Evolutionary conservation across 2,113 vertebrate species (phyloP), one percentile per base, ranked within the genome.

Genomic region (Sitta europaea): DNA sequence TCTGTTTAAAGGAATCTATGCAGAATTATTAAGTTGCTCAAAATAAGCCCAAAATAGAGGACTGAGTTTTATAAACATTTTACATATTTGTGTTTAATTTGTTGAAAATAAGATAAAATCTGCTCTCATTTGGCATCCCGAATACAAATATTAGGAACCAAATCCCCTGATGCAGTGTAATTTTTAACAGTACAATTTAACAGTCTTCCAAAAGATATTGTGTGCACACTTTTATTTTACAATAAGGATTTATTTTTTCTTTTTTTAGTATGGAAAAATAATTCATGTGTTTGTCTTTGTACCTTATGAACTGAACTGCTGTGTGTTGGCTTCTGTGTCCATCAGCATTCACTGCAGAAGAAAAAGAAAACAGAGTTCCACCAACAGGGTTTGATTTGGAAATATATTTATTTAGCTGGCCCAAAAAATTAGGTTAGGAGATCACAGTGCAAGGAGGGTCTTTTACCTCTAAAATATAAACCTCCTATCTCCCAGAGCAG

Each of bases 121-220:
- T 97, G 97, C 96, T 97, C 96, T 94, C 92, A 97, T 96, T 98
- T 98, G 98, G 98, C 97, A 98, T 97, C 88, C 92, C 59, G 3
- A 97, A 97, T 97, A 96, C 97, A 98, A 98, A 98, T 98, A 98
- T 98, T 98, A 97, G 96, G 96, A 97, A 97, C 93, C 87, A 51
- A 81, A 68, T 94, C 92, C 93, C 87, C 75, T 66, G 92, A 83
- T 96, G 74, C 91, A 92, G 90, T 95, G 38, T 96, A 94, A 97
- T 95, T 97, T 97, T 92, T 96, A 91, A 94, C 71, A 80, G 92
- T 92, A 43, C 68, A 20, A 73, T 90, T 80, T 23, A 38, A 93
- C 28, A 57, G 48, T 91, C 10, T 45, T 94, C 93, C 91, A 85
- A 67, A 80, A 94, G 90, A 96, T 91, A 65, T 54, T 82, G 86